Percentiles rank a stretch among this genome's conserved stretches.
Conservation (phyloP, 2,113 vertebrate species). For the Natator depressus region DNA sequence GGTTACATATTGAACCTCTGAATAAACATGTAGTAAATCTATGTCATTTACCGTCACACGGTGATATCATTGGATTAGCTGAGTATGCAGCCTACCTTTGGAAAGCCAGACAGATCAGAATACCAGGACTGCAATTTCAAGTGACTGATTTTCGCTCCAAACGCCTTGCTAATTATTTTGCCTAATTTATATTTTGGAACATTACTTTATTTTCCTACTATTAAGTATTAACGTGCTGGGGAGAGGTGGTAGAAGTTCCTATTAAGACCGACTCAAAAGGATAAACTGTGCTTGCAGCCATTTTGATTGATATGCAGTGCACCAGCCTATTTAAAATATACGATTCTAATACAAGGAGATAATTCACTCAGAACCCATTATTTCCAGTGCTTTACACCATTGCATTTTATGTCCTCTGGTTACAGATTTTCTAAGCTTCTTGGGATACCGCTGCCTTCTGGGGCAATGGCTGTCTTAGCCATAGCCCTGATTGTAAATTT, state of each 20-base stretch:
- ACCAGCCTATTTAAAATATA: slow-evolving; percentile 39
- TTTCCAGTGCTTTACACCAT: not conserved
- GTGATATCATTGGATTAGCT: not conserved
- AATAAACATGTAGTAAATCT: not conserved
- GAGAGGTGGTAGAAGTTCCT: slow-evolving; percentile 16
- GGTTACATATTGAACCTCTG: not conserved
- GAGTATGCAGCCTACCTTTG: not conserved
- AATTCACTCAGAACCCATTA: slow-evolving; percentile 30
- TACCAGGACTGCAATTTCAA: not conserved
- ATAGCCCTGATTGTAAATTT: slow-evolving; percentile 64
- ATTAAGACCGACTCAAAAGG: not conserved
- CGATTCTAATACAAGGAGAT: slow-evolving; percentile 42
- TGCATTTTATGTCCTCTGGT: not conserved
- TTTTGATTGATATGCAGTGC: slow-evolving; percentile 43
- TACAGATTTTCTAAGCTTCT: not conserved
- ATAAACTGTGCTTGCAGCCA: not conserved
- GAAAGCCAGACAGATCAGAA: slow-evolving; percentile 14
- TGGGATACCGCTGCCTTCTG: slow-evolving; percentile 25
- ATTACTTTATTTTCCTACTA: not conserved
- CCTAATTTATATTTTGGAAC: slow-evolving; percentile 22
- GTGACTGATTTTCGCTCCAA: not conserved
- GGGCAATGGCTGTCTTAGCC: slow-evolving; percentile 48
- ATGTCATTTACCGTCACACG: not conserved
- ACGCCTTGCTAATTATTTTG: not conserved
- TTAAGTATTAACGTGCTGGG: not conserved